Percentiles rank a stretch among this genome's conserved stretches.
phyloP scores from a whole-genome alignment of 2,888 invertebrate species.

The Teleogryllus oceanicus region DNA sequence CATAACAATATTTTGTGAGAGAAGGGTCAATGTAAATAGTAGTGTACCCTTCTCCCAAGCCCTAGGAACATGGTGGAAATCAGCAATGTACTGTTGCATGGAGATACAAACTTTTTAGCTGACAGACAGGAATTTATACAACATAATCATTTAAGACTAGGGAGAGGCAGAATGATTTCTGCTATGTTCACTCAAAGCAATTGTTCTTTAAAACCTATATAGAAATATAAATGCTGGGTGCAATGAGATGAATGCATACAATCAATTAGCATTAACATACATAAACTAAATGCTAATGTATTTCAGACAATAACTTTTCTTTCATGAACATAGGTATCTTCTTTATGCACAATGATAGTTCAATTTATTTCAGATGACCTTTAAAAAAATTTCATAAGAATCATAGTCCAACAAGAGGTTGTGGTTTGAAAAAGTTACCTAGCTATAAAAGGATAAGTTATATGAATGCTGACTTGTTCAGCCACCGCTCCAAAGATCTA shows the following conservation, averaged over 20 bases:
- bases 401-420: too few relatives aligned
- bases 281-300: background rate
- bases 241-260: background rate
- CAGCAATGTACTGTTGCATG: constrained; percentile 9
- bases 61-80: constrained; percentile 11
- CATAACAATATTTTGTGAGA: too few relatives aligned
- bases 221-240: constrained; percentile 9
- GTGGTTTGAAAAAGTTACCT: too few relatives aligned
- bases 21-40: too few relatives aligned
- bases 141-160: background rate
- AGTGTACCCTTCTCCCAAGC: background rate
- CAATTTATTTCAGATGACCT: too few relatives aligned
- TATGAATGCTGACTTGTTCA: too few relatives aligned
- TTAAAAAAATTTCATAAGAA: too few relatives aligned
- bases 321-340: too few relatives aligned
- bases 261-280: background rate
- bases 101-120: background rate
- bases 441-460: too few relatives aligned
- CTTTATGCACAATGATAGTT: too few relatives aligned
- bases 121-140: background rate
- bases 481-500: too few relatives aligned
- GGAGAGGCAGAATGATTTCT: background rate
- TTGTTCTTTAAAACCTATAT: background rate
- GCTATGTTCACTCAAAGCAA: background rate
- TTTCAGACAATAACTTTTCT: too few relatives aligned